phyloP scores from a whole-genome alignment of 2,888 invertebrate species.

The Synanthedon myopaeformis region DNA sequence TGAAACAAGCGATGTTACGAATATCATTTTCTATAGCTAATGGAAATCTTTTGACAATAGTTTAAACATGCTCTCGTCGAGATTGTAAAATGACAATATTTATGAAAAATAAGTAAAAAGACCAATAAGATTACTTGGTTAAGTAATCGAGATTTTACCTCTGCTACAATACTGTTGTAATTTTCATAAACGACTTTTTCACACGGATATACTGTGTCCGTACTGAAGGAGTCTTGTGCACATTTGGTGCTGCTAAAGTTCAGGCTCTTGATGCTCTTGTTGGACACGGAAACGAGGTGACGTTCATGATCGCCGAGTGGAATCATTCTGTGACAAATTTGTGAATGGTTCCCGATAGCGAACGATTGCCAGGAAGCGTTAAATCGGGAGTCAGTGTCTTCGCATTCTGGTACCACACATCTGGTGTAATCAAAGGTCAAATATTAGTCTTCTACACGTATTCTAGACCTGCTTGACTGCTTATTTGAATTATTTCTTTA shows the following conservation, averaged over 20 bases:
- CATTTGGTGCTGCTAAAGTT: conserved; percentile 25
- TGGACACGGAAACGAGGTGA: background rate
- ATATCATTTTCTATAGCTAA: too few species aligned
- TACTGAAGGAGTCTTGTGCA: conserved; percentile 36
- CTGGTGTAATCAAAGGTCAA: conserved; percentile 17
- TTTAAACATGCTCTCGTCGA: too few species aligned
- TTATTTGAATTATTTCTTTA: too few species aligned
- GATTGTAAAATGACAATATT: too few species aligned
- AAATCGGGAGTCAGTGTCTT: conserved; percentile 20
- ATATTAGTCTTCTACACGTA: background rate
- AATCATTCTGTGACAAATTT: conserved; percentile 43
- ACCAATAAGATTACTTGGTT: too few species aligned
- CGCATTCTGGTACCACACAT: conserved; percentile 50
- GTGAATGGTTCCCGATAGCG: conserved; percentile 40
- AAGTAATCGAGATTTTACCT: conserved; percentile 48
- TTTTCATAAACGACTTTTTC: conserved; percentile 70
- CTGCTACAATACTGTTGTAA: conserved; percentile 73
- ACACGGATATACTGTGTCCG: conserved; percentile 45
- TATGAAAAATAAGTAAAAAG: too few species aligned
- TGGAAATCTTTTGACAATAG: too few species aligned
- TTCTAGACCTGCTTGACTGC: too few species aligned
- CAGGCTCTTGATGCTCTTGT: background rate
- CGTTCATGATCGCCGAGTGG: conserved; percentile 8
- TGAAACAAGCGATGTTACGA: too few species aligned
- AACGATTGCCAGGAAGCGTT: conserved; percentile 61